Evolutionary conservation across 2,888 invertebrate species (phyloP), one percentile per base, ranked within the genome.

Genomic region (Sinotaia quadrata): DNA sequence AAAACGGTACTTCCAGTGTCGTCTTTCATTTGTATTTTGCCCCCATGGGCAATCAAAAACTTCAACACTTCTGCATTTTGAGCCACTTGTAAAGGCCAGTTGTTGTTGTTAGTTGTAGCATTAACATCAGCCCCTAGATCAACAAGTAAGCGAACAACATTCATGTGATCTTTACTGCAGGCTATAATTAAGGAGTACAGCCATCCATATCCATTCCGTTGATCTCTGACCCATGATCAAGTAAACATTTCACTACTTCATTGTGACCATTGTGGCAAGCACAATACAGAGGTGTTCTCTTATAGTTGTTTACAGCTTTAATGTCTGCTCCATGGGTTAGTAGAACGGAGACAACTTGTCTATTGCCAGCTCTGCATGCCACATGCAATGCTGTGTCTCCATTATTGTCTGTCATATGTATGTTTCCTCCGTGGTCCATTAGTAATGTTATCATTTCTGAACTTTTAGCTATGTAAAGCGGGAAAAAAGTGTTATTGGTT

Each of bases 231-330:
- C 8, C 24, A n/a, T 49, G n/a, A 24, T 5, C 18, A 18, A 49
- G n/a, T n/a, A 49, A 24, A 8, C n/a, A 24, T 24, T 49, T n/a
- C 8, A 49, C 12, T 21, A 49, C 24, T 7, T 7, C 8, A 8
- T 49, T 49, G 49, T 49, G 97, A 0, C 97, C 97, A 87, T 97
- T 97, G 88, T 97, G 97, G 0, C 97, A 95, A 0, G 97, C 97
- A 68, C 97, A 97, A 80, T 96, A 88, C 72, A 98, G 90, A 10
- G 97, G 49, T 49, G 49, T 49, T n/a, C 18, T 21, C 8, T 24
- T 24, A n/a, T 49, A 24, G 18, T 12, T 8, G 49, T 49, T 49
- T n/a, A 21, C 8, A 8, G 18, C 18, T 49, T 49, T 18, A 7
- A 24, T 49, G 18, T 49, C 24, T n/a, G 49, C 49, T 18, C 24